Evolutionary conservation across 2,888 invertebrate genomes (phyloP), one percentile per base, ranked within the genome.

Genomic region (Cyclophora punctaria): DNA sequence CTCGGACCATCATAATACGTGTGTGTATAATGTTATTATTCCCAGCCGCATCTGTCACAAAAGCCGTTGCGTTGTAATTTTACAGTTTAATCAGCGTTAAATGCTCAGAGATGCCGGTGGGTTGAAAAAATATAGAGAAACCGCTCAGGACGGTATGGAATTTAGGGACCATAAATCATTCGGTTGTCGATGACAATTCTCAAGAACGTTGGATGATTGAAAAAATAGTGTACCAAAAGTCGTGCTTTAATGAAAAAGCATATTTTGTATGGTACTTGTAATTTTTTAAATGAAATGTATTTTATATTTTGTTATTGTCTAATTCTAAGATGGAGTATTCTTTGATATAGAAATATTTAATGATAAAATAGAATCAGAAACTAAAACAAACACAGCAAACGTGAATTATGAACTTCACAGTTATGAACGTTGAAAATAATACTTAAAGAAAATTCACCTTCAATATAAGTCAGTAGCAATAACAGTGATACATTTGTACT

Each of bases 21-120:
- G 80, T 80, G 79, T 82, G 75, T 73, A 78, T 86, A 85, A 86
- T 85, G 78, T 83, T 84, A 87, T 86, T 87, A 86, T 87, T 78
- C 77, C 66, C 67, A 64, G 83, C 83, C 83, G 78, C 88, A 88
- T 88, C 87, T 88, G 87, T 87, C 86, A 82, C 81, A 85, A 82
- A 83, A 77, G 73, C 74, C 78, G 76, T 80, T 82, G 79, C 79
- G 80, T 81, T 59, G 79, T 83, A 86, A 88, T 88, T 88, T 88
- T 85, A 88, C 87, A 88, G 87, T 88, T 86, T 88, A 88, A 88
- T 88, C 85, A 88, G 87, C 88, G 88, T 88, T 88, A 87, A 88
- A 88, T 87, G 80, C 74, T 74, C 71, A 78, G 71, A 79, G 74
- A 75, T 75, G 76, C 85, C 83, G 83, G 83, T 52, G 56, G 60